These are phyloP conservation scores for Crepidodera aurea DNA, from an alignment of 2,888 invertebrate genomes.

Conservation along the genomic window DNA sequence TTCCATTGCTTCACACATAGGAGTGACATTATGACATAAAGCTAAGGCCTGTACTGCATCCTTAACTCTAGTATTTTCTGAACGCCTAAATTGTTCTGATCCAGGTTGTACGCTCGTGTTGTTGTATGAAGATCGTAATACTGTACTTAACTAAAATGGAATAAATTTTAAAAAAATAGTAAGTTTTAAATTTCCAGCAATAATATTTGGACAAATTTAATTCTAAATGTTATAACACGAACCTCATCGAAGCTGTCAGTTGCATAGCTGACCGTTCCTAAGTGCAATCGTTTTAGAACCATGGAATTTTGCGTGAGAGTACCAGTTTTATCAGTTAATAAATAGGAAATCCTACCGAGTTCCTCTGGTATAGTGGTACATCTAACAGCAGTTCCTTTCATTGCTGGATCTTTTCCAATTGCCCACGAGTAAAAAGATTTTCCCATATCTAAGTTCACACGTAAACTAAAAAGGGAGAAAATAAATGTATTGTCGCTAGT, in stretches of 20 bases:
- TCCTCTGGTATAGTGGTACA: constrained; percentile 99
- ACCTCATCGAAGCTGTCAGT: constrained; percentile 87
- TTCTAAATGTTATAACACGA: too few species aligned
- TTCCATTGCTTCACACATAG: constrained; percentile 79
- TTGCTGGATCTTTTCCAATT: constrained; percentile 91
- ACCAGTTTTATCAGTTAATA: constrained; percentile 98
- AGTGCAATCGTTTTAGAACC: constrained; percentile 94
- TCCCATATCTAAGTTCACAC: constrained; percentile 99
- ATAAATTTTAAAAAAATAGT: not conserved
- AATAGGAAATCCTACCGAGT: constrained; percentile 92
- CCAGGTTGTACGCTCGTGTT: constrained; percentile 42
- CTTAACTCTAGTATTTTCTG: constrained; percentile 79
- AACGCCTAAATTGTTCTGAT: constrained; percentile 67
- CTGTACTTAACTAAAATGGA: constrained; percentile 59
- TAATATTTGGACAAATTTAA: too few species aligned
- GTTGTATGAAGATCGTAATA: constrained; percentile 62
- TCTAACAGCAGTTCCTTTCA: constrained; percentile 93
- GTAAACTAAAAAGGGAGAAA: constrained; percentile 73
- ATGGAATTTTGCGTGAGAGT: constrained; percentile 99
- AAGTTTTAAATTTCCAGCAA: too few species aligned
- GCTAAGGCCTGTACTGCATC: constrained; percentile 94
- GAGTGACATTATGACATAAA: constrained; percentile 98
- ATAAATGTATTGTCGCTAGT: too few species aligned
- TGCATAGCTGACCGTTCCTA: constrained; percentile 92
- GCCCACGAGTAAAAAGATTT: constrained; percentile 98